These are phyloP conservation scores for Pocota personata DNA, from an alignment of 2,888 invertebrate species.

Conservation along the genomic window DNA sequence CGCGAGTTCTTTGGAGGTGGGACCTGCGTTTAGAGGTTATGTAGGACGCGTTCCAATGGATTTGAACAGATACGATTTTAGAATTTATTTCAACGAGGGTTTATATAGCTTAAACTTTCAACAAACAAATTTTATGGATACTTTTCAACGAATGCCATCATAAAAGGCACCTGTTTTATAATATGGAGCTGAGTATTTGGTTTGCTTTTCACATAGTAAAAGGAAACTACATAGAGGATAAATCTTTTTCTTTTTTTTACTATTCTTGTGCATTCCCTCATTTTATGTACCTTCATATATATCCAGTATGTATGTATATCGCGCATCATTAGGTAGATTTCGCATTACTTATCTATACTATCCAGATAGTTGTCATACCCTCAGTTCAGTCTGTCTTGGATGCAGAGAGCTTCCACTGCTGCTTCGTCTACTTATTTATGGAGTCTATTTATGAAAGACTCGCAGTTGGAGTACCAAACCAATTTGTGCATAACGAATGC, in stretches of 20 bases:
- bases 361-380: slow-evolving; percentile 10
- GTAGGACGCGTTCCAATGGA: too few species aligned
- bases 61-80: background rate
- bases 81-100: background rate
- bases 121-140: background rate
- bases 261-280: background rate
- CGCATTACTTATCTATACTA: slow-evolving; percentile 36
- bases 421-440: slow-evolving; percentile 18
- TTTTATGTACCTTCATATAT: too few species aligned
- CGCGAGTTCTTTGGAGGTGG: too few species aligned
- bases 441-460: slow-evolving; percentile 41
- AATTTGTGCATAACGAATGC: slow-evolving; percentile 43
- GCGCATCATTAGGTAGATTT: slow-evolving; percentile 10
- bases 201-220: background rate
- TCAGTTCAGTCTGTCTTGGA: background rate
- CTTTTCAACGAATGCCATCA: background rate
- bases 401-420: background rate
- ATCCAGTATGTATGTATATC: background rate
- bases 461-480: slow-evolving; percentile 40
- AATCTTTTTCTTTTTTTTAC: slow-evolving; percentile 26
- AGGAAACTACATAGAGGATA: background rate
- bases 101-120: background rate
- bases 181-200: background rate
- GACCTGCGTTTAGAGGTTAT: too few species aligned
- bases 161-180: background rate